phyloP scores from a whole-genome alignment of 2,888 invertebrate species.

The Gastracanthus pulcherrimus region DNA sequence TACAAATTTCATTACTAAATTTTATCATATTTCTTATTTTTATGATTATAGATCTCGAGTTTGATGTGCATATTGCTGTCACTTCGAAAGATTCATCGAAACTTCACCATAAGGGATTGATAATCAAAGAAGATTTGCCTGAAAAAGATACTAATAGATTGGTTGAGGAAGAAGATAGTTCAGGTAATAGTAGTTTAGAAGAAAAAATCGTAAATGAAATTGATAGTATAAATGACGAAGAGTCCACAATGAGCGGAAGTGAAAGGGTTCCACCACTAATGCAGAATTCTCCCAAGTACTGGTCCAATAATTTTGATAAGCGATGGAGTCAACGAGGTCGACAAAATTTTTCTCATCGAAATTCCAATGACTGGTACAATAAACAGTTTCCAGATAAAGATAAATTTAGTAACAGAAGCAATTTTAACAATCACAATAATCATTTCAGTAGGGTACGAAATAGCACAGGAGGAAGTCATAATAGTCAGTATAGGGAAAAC shows the following conservation, averaged over 20 bases:
- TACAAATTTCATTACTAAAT: background rate
- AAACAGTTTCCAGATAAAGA: conserved; percentile 49
- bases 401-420: conserved; percentile 46
- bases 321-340: conserved; percentile 49
- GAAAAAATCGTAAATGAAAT: conserved; percentile 34
- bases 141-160: background rate
- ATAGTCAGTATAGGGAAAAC: conserved; percentile 6
- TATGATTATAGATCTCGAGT: conserved; percentile 54
- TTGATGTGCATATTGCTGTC: conserved; percentile 15
- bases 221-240: conserved; percentile 39
- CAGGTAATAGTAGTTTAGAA: conserved; percentile 20
- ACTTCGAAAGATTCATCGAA: conserved; percentile 1
- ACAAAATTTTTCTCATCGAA: conserved; percentile 33
- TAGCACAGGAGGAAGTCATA: conserved; percentile 25
- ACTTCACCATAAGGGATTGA: background rate
- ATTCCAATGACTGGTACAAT: conserved; percentile 50
- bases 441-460: conserved; percentile 35
- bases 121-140: background rate
- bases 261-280: conserved; percentile 43
- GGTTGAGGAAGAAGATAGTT: conserved; percentile 22
- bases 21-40: conserved; percentile 17
- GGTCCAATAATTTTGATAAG: conserved; percentile 54
- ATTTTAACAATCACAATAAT: conserved; percentile 46
- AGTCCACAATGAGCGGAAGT: conserved; percentile 53
- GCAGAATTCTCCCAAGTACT: conserved; percentile 53